Conservation (phyloP, 2,797 vertebrate species). For the Brachyrhaphis roseni region DNA sequence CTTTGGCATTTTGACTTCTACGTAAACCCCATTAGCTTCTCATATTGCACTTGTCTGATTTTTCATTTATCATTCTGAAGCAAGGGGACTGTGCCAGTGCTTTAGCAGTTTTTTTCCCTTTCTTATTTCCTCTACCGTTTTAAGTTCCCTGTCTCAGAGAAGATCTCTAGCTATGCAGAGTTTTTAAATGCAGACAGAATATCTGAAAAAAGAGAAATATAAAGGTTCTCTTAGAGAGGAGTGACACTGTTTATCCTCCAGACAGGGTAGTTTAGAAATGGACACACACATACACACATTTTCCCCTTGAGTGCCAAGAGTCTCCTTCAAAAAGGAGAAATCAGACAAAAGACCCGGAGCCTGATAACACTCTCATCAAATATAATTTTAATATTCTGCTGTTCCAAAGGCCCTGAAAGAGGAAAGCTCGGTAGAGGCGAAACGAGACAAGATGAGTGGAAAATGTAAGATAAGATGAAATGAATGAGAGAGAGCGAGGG, state of each 20-base stretch:
- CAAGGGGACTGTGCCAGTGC: slow-evolving; percentile 18
- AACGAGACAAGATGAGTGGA: slow-evolving; percentile 67
- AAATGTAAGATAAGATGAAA: slow-evolving; percentile 77
- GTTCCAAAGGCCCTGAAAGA: slow-evolving; percentile 59
- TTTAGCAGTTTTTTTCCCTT: slow-evolving; percentile 14
- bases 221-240: slow-evolving; percentile 30
- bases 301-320: slow-evolving; percentile 49
- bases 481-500: slow-evolving; percentile 55
- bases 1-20: slow-evolving; percentile 40
- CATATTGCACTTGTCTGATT: slow-evolving; percentile 44
- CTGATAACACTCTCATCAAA: slow-evolving; percentile 78
- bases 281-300: slow-evolving; percentile 3
- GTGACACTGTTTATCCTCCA: slow-evolving; percentile 30
- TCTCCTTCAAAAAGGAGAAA: slow-evolving; percentile 72
- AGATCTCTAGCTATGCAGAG: slow-evolving; percentile 57
- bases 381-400: slow-evolving; percentile 77
- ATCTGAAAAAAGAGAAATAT: slow-evolving; percentile 58
- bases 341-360: slow-evolving; percentile 70
- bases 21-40: slow-evolving; percentile 50
- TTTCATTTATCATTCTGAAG: slow-evolving; percentile 52
- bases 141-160: slow-evolving; percentile 29
- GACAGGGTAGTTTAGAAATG: slow-evolving; percentile 11
- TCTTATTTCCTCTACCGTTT: slow-evolving; percentile 21
- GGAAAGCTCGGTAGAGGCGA: slow-evolving; percentile 50
- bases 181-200: slow-evolving; percentile 59